phyloP scores from a whole-genome alignment of 2,888 invertebrate genomes.

The Miltochrista miniata region DNA sequence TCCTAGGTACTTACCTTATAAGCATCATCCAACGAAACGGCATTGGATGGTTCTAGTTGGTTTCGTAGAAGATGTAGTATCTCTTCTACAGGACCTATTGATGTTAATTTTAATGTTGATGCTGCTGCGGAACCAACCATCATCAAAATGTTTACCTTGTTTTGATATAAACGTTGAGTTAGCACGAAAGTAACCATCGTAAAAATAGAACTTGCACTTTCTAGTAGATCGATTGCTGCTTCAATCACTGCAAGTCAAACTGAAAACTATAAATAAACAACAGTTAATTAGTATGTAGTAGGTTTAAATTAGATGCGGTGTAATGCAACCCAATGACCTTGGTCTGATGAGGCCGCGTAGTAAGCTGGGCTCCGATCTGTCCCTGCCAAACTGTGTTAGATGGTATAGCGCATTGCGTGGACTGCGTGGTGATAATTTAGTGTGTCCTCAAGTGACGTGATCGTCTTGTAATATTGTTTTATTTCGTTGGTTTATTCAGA shows the following conservation, averaged over 20 bases:
- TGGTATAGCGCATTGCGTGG: constrained; percentile 14
- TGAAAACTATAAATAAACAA: background rate
- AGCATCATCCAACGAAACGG: no score
- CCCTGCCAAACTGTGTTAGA: constrained; percentile 15
- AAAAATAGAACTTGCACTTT: background rate
- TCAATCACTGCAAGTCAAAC: background rate
- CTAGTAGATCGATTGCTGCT: background rate
- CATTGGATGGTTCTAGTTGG: no score
- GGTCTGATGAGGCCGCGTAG: constrained; percentile 16
- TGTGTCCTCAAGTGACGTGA: constrained; percentile 37
- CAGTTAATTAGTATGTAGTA: constrained; percentile 7
- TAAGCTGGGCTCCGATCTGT: constrained; percentile 1
- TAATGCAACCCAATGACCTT: constrained; percentile 32
- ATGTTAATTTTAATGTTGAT: no score
- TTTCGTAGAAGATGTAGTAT: no score
- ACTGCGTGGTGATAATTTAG: constrained; percentile 30
- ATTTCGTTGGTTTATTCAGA: constrained; percentile 46
- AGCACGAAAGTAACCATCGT: no score
- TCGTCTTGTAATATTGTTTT: constrained; percentile 37
- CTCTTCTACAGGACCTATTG: no score
- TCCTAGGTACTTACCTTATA: no score
- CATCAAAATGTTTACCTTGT: no score
- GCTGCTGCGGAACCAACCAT: no score
- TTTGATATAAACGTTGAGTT: no score
- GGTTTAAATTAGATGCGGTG: constrained; percentile 30